Percentiles rank a stretch among this genome's conserved stretches.
These are phyloP conservation scores for Trachops cirrhosus DNA, from an alignment of 2,797 vertebrate genomes.

Conservation along the genomic window DNA sequence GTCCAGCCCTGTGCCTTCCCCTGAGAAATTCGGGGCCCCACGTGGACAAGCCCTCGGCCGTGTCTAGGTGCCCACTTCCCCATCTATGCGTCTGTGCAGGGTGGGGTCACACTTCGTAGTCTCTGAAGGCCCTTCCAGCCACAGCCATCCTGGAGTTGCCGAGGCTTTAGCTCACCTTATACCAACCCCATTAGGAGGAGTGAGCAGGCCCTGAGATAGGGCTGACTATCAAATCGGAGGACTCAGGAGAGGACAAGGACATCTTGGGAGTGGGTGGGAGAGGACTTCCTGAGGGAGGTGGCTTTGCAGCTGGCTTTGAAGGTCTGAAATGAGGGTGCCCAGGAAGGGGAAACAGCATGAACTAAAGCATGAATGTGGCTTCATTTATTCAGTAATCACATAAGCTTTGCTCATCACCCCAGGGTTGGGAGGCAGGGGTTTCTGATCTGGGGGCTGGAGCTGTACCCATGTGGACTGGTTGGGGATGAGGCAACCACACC, in stretches of 20 bases:
- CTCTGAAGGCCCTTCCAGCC: background rate
- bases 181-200: background rate
- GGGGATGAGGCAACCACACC: background rate
- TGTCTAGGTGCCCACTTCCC: background rate
- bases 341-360: background rate
- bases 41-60: background rate
- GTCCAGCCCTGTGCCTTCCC: background rate
- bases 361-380: background rate
- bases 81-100: background rate
- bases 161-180: background rate
- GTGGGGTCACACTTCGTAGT: background rate
- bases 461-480: background rate
- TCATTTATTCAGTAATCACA: background rate
- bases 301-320: background rate
- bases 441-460: background rate
- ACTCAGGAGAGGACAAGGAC: background rate
- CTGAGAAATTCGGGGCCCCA: background rate
- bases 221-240: background rate
- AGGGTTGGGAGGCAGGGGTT: background rate
- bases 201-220: background rate
- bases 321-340: background rate
- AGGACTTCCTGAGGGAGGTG: background rate
- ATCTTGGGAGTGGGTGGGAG: rapidly evolving
- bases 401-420: background rate
- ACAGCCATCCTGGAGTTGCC: background rate